These are phyloP conservation scores for Piprites chloris DNA, from an alignment of 2,113 vertebrate species.

Conservation along the genomic window DNA sequence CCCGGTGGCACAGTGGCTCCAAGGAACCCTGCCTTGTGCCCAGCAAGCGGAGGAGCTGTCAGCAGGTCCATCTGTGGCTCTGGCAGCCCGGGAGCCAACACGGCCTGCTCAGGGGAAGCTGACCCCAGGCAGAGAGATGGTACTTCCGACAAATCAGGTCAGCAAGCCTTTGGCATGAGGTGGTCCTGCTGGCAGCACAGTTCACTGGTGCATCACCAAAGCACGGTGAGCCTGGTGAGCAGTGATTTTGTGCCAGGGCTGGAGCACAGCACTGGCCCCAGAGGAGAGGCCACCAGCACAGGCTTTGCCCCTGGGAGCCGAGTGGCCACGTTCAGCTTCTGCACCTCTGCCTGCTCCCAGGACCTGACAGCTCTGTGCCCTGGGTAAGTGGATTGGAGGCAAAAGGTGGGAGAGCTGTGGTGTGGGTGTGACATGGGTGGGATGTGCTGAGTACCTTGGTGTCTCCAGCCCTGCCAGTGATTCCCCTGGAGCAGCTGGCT, in stretches of 20 bases:
- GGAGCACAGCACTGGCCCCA: neutral
- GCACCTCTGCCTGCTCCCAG: neutral
- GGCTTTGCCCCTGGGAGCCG: neutral
- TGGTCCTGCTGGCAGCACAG: neutral
- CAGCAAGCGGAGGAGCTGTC: neutral
- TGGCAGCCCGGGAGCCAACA: neutral
- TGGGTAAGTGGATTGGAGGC: rapidly evolving
- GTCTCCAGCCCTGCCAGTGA: neutral
- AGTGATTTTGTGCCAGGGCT: neutral
- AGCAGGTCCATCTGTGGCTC: neutral
- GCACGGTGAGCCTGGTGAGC: rapidly evolving
- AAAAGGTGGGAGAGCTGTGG: neutral
- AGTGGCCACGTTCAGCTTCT: rapidly evolving
- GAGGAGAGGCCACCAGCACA: neutral
- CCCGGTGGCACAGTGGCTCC: neutral
- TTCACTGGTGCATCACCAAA: neutral
- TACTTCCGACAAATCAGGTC: neutral
- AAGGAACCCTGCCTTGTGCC: neutral
- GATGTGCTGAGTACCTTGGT: neutral
- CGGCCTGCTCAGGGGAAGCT: rapidly evolving
- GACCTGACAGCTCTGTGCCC: neutral
- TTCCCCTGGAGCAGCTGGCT: neutral
- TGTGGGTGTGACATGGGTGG: rapidly evolving
- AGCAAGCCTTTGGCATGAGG: neutral
- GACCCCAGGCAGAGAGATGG: neutral